Evolutionary conservation across 1,140 invertebrate genomes (phyloP), one percentile per base, ranked within the genome.

Genomic region (Pantala flavescens): DNA sequence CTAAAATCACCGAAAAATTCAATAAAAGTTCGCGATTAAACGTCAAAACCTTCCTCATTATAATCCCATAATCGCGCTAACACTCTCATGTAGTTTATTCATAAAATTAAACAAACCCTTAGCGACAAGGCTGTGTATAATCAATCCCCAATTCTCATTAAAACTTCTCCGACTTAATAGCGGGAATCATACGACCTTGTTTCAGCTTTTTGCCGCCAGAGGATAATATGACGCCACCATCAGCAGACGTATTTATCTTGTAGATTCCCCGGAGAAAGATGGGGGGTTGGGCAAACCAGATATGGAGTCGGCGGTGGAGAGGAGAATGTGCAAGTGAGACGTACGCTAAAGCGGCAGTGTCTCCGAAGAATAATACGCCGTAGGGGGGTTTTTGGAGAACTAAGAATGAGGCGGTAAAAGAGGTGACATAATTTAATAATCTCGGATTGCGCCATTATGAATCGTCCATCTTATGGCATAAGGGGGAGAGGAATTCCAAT

Each of bases 101-200:
- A 63, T 19, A 21, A 16, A 63, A 63, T 63, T 19, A 63, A 19
- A 63, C 49, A 63, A 63, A 16, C 49, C 49, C 5, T 1, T 63
- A 63, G 12, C 12, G 49, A 63, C 49, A 21, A 16, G 14, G 16
- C 12, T 21, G n/a, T 3, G 49, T 12, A 63, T 63, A 63, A 63
- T 63, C n/a, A 63, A 63, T 63, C 49, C 49, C 49, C 49, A 19
- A 36, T 63, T 63, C n/a, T 63, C 49, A 63, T 63, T 63, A 63
- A 63, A 63, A 63, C 49, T 21, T 63, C 49, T 63, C 49, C n/a
- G 16, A 63, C 49, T 19, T 63, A 63, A 63, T 63, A 63, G 49
- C 49, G 16, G 14, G 12, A 63, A 7, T 63, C 49, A 63, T 21
- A 14, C 49, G 49, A 63, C n/a, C 49, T 63, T 63, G 49, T 63